These are phyloP conservation scores for Stegostoma tigrinum DNA, from an alignment of 2,113 vertebrate species.

Conservation along the genomic window DNA sequence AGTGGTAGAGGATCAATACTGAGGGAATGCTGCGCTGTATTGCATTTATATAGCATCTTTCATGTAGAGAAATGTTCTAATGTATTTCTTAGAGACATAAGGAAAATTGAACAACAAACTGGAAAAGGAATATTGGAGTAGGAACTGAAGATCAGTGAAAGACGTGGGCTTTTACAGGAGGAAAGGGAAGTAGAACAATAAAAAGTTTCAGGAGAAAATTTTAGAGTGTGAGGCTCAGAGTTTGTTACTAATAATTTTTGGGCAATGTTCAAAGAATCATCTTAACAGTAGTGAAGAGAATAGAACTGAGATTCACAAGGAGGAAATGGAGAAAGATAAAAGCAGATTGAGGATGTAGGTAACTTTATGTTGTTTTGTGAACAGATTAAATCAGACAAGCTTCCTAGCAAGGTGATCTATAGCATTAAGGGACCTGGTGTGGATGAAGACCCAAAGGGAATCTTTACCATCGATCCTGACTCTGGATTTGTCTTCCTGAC, in stretches of 20 bases:
- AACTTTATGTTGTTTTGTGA: conserved; percentile 18
- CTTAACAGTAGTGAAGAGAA: not conserved
- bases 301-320: not conserved
- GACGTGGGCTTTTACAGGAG: not conserved
- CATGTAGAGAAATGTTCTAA: not conserved
- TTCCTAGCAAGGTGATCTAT: conserved; percentile 80
- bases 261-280: not conserved
- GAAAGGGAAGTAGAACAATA: not conserved
- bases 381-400: conserved; percentile 94
- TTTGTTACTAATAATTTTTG: not conserved
- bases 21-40: too few species aligned
- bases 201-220: not conserved
- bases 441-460: conserved; percentile 78
- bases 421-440: conserved; percentile 89
- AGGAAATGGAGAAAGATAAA: not conserved
- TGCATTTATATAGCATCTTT: not conserved
- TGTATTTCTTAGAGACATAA: not conserved
- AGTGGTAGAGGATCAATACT: too few species aligned
- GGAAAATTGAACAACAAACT: not conserved
- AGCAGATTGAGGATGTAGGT: not conserved
- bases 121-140: not conserved
- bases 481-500: conserved; percentile 81
- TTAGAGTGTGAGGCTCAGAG: not conserved
- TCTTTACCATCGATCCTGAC: conserved; percentile 87
- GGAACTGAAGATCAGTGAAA: not conserved